Base-by-base conservation (phyloP, 23 tunicate species). In the Trididemnum clinides region DNA sequence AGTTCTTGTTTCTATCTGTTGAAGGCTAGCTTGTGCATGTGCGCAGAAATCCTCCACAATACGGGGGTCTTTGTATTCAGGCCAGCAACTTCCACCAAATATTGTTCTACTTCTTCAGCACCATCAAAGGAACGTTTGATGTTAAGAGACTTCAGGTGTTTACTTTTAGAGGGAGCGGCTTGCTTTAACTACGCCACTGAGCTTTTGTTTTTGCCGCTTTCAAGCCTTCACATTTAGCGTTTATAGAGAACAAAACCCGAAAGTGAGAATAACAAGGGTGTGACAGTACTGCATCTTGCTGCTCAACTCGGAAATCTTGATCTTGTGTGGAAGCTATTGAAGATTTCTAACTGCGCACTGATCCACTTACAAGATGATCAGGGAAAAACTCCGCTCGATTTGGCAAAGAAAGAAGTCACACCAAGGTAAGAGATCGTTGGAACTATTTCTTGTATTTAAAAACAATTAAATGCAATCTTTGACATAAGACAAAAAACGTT, bases 211-310 rank as follows among this genome's bases (percentile, higher is more conserved):
- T n/a, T n/a, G n/a, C n/a, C n/a, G n/a, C n/a, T n/a, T n/a, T n/a
- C n/a, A n/a, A n/a, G n/a, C n/a, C n/a, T n/a, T n/a, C n/a, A n/a
- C n/a, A n/a, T n/a, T n/a, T n/a, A n/a, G n/a, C n/a, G n/a, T n/a
- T n/a, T 78, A 0, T 78, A 88, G 92, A 81, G 92, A 31, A 57
- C 66, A 33, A 80, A 80, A n/a, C 82, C 82, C 0, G 33, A 65
- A 7, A 35, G 33, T 10, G 77, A 84, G 34, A 86, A 92, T 58
- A 64, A 44, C 34, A 74, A 71, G 66, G 98, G 98, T 0, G 72
- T 38, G n/a, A 94, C 98, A 0, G 74, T 78, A 0, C 70, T 94
- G 19, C 98, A 94, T 39, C 64, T 85, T 33, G 94, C 85, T 33
- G 93, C 84, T 1, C 79, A 82, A 59, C 50, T 78, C 33, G 94